Evolutionary conservation across 2,797 vertebrate species (phyloP).

Genomic region (Semotilus atromaculatus): DNA sequence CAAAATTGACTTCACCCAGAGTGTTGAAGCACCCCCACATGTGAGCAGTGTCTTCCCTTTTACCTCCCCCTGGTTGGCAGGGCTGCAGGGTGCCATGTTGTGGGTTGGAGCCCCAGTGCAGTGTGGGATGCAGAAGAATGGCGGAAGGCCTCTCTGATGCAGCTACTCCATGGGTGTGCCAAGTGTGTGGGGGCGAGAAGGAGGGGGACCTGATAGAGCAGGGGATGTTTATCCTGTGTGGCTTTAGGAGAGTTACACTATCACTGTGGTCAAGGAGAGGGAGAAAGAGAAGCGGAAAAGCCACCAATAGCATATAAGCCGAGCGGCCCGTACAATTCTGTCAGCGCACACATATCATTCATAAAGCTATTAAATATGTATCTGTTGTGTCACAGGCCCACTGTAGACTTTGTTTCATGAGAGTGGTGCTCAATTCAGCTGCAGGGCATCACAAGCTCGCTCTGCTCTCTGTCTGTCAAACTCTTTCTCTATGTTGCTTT

Average conservation of each 20-base stretch:
- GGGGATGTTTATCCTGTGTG: slow-evolving; percentile 53
- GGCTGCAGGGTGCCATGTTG: slow-evolving; percentile 73
- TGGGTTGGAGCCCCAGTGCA: slow-evolving; percentile 71
- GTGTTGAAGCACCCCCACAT: slow-evolving; percentile 19
- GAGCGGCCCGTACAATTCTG: slow-evolving; percentile 56
- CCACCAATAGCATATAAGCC: slow-evolving; percentile 5
- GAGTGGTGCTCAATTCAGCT: slow-evolving; percentile 46
- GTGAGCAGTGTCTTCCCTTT: slow-evolving; percentile 40
- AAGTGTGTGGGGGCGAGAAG: slow-evolving; percentile 70
- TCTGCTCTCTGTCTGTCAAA: slow-evolving; percentile 51
- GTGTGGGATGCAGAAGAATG: slow-evolving; percentile 56
- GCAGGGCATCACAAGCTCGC: slow-evolving; percentile 66
- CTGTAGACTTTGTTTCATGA: slow-evolving; percentile 62
- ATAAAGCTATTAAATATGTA: slow-evolving; percentile 56
- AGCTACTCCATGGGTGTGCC: slow-evolving; percentile 82
- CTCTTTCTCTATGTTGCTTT: slow-evolving; percentile 44
- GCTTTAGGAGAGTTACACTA: slow-evolving; percentile 13
- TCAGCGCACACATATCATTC: slow-evolving; percentile 47
- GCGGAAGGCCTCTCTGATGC: slow-evolving; percentile 72
- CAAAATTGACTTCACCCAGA: slow-evolving; percentile 40
- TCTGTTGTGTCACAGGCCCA: slow-evolving; percentile 59
- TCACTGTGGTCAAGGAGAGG: not conserved
- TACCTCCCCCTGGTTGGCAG: slow-evolving; percentile 43
- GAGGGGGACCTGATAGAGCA: slow-evolving; percentile 63
- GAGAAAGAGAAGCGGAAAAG: slow-evolving; percentile 7